Conservation (phyloP, 2,888 invertebrate genomes). For the Metallyticus violacea region DNA sequence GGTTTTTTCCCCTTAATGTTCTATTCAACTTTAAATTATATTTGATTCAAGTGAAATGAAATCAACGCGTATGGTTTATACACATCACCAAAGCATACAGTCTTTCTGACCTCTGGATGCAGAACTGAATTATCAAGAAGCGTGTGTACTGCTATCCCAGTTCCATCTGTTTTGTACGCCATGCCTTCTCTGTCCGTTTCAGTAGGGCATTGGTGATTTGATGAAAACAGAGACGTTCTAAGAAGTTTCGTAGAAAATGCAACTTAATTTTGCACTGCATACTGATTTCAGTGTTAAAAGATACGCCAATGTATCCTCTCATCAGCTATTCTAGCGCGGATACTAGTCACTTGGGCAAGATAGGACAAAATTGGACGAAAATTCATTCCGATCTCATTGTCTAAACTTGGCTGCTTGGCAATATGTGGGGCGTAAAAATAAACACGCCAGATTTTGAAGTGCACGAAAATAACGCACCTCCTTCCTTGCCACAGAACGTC, state of each 20-base stretch:
- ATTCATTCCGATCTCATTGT: constrained; percentile 23
- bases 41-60: too few relatives aligned
- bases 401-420: constrained; percentile 29
- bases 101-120: too few relatives aligned
- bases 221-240: too few relatives aligned
- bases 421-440: constrained; percentile 9
- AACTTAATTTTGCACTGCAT: not conserved
- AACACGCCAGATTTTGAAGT: constrained; percentile 8
- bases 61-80: too few relatives aligned
- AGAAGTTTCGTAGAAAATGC: not conserved
- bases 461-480: not conserved
- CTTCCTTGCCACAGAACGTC: not conserved
- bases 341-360: not conserved
- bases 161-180: too few relatives aligned
- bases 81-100: too few relatives aligned
- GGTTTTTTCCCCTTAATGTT: too few relatives aligned
- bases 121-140: too few relatives aligned
- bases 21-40: too few relatives aligned
- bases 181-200: too few relatives aligned
- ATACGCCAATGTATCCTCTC: not conserved
- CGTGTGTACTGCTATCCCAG: too few relatives aligned
- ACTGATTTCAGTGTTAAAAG: not conserved
- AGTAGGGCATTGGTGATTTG: too few relatives aligned
- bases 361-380: not conserved
- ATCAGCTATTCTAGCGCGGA: not conserved